Base-by-base conservation (phyloP, 2,797 vertebrate species). In the Catostomus latipinnis region DNA sequence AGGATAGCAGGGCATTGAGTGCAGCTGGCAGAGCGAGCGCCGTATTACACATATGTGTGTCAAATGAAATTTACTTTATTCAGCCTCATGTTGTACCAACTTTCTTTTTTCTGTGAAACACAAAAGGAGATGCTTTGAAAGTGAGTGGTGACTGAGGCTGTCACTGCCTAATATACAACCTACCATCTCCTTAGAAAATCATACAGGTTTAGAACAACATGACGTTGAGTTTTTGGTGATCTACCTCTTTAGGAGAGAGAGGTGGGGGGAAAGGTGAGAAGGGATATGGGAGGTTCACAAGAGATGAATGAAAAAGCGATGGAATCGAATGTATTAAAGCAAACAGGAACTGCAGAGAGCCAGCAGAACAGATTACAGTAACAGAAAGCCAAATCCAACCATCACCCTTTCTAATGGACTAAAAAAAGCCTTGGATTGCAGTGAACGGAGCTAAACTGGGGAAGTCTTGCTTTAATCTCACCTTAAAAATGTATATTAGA, bases 401-500 rank as follows among this genome's bases (percentile, higher is more conserved):
- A 5, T 66, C 66, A 57, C 66, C 14, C 71, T 49, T 79, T 80
- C 61, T 14, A 69, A 80, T 45, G 62, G 81, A 80, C 80, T 65
- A 79, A 50, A 79, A 72, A 45, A 63, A 73, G 10, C 68, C 68
- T 62, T 57, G 70, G 70, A 66, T 66, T 79, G 75, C 48, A 11
- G 10, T 48, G 66, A 78, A 66, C 61, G 50, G 78, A 66, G 66
- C 54, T 60, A 74, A 61, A 8, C 45, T 57, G 9, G 8, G 69
- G 61, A 49, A 69, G 53, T 77, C 70, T 74, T 69, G 61, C 43
- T 74, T 78, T 68, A 80, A 61, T 71, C 56, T 75, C 66, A 76
- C 34, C 56, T 58, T n/a, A 60, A 67, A 61, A 73, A 48, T 46
- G 16, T 69, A 57, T 48, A 13, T 72, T 75, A 46, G 7, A 11